Conservation (phyloP, 2,113 vertebrate species). For the Aix galericulata region DNA sequence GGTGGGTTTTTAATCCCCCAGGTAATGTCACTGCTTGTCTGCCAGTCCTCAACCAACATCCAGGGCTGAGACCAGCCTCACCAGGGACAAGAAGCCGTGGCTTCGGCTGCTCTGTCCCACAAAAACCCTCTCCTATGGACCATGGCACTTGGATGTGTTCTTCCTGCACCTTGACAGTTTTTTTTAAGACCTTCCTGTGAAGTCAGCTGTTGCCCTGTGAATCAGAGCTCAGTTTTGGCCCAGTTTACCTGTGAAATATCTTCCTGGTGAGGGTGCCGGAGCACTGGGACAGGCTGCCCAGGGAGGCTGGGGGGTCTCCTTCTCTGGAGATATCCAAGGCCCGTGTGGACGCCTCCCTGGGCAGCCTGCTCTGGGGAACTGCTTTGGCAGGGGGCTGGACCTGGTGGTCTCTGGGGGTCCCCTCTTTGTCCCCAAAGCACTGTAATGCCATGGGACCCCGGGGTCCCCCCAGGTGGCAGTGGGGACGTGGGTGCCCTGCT, state of each 20-base stretch:
- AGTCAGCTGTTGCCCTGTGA: neutral
- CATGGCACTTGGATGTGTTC: neutral
- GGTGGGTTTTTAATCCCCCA: too few species aligned
- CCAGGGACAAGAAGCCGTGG: accelerated
- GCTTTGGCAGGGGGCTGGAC: too few species aligned
- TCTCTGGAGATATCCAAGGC: too few species aligned
- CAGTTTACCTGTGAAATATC: too few species aligned
- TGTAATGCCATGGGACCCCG: too few species aligned
- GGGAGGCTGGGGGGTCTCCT: too few species aligned
- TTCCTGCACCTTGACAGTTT: neutral
- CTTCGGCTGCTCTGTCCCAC: accelerated
- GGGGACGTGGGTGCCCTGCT: accelerated
- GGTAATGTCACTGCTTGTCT: neutral
- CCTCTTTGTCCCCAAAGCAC: neutral
- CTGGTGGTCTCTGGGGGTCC: too few species aligned
- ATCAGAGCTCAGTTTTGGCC: neutral
- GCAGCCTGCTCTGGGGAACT: too few species aligned
- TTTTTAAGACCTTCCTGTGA: neutral
- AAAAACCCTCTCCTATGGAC: neutral
- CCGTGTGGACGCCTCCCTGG: too few species aligned
- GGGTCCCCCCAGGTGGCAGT: neutral
- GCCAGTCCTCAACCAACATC: neutral
- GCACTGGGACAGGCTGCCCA: too few species aligned
- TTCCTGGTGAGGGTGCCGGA: too few species aligned
- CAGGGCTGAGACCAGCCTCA: neutral